These are phyloP conservation scores for Sparus aurata DNA, from an alignment of 2,797 vertebrate species.

Conservation along the genomic window DNA sequence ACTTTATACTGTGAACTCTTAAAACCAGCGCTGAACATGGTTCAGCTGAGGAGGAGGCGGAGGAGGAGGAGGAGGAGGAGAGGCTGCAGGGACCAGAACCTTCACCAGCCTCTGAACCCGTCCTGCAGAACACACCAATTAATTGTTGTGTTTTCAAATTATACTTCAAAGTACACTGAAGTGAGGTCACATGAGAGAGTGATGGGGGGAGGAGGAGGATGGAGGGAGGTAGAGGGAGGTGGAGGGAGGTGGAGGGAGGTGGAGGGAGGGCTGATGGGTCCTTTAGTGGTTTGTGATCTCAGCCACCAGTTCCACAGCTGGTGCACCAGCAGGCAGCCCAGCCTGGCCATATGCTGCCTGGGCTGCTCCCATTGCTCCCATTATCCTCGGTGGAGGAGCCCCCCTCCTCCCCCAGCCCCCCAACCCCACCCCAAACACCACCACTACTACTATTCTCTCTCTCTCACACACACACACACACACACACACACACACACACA, in stretches of 20 bases:
- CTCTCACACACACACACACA: not conserved
- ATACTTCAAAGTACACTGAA: constrained; percentile 17
- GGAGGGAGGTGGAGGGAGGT: constrained; percentile 12
- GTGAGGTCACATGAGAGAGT: constrained; percentile 35
- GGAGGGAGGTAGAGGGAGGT: constrained; percentile 19
- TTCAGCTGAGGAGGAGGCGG: not conserved
- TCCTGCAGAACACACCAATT: not conserved
- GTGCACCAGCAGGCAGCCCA: constrained; percentile 93
- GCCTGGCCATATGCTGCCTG: constrained; percentile 92
- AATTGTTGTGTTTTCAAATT: not conserved
- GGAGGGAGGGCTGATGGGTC: constrained; percentile 62
- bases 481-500: not conserved
- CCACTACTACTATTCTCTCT: constrained; percentile 2
- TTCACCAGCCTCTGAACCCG: not conserved
- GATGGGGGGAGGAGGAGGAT: not conserved
- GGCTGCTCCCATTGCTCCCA: constrained; percentile 92
- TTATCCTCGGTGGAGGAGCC: constrained; percentile 87
- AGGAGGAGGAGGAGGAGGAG: too few relatives aligned
- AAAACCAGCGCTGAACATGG: not conserved
- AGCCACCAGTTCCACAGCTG: constrained; percentile 93
- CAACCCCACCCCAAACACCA: constrained; percentile 14
- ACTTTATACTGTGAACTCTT: not conserved
- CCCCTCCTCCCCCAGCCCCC: constrained; percentile 32
- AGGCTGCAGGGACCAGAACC: too few relatives aligned
- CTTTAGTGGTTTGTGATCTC: constrained; percentile 88